Conservation (phyloP, 2,113 vertebrate species). For the Lucifuga dentata region DNA sequence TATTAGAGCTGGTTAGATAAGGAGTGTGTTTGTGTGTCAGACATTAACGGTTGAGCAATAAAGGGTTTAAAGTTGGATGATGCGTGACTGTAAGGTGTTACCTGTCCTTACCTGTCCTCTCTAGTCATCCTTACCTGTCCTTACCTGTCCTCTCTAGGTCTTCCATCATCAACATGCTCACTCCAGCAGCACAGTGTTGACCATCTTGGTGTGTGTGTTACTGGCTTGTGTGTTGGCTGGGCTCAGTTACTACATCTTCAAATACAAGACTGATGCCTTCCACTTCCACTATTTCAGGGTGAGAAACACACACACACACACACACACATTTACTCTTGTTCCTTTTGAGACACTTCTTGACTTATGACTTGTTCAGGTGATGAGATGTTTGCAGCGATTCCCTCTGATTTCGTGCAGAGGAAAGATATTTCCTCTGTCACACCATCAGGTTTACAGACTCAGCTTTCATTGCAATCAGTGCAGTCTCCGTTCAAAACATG, state of each 20-base stretch:
- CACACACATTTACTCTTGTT: background rate
- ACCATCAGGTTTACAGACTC: too few species aligned
- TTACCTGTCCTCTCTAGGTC: slow-evolving; percentile 36
- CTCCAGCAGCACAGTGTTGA: slow-evolving; percentile 40
- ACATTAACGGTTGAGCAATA: background rate
- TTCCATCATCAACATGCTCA: slow-evolving; percentile 13
- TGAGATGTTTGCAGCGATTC: too few species aligned
- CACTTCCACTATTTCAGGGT: slow-evolving; percentile 88
- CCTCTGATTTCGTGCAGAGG: too few species aligned
- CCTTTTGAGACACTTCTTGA: too few species aligned
- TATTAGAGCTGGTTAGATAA: background rate
- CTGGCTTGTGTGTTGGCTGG: slow-evolving; percentile 66
- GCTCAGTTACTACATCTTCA: slow-evolving; percentile 78
- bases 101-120: background rate
- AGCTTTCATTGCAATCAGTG: too few species aligned
- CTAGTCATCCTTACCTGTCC: slow-evolving; percentile 4
- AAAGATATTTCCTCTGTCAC: too few species aligned
- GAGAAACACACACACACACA: slow-evolving; percentile 35
- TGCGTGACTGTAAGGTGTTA: too few species aligned
- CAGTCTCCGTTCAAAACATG: too few species aligned
- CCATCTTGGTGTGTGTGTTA: slow-evolving; percentile 61
- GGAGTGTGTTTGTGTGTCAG: background rate
- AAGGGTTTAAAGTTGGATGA: background rate
- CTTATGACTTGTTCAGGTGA: too few species aligned
- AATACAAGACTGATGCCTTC: slow-evolving; percentile 82